Base-by-base conservation (phyloP, 2,113 vertebrate genomes). In the Trinectes maculatus region DNA sequence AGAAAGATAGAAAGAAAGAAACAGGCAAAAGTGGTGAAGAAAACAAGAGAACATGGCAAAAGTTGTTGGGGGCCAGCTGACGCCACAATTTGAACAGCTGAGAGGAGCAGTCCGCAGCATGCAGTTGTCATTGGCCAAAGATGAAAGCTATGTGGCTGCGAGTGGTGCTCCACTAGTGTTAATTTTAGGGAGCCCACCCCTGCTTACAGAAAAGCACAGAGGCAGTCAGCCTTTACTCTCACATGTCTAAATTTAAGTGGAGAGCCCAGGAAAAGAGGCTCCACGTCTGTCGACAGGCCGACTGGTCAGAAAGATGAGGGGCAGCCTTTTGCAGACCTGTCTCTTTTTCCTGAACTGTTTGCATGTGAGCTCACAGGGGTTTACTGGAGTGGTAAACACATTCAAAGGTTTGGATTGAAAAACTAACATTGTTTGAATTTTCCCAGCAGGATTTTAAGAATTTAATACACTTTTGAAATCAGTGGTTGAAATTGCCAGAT, bases 111-210 rank as follows among this genome's bases (percentile, higher is more conserved):
- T 71, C 87, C 82, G 63, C 86, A 70, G 74, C 78, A 80, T 68
- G 83, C 89, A 87, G 79, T 84, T 89, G 88, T 90, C 88, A 87
- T 81, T 89, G 92, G 89, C 85, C 61, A 85, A 39, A 76, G 87
- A 90, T 90, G 83, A 92, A 90, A 90, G 89, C 84, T 87, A 83
- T 91, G 85, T 80, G 83, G 84, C 74, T 74, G 76, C 81, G 80
- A 84, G 78, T 80, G 60, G 75, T 44, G 72, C 76, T 81, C 60
- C 55, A 39, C 73, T 72, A 43, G 85, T 91, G 89, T 91, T 93
- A 90, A 93, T 93, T 93, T 94, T 92, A 92, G 92, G 86, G 86
- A 89, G 87, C 77, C 83, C 85, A 82, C 83, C 61, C 84, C 64
- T 48, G 78, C 80, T 72, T 49, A 70, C 67, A 69, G 83, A 61